Percentiles rank a stretch among this genome's conserved stretches.
Conservation (phyloP, 2,888 invertebrate genomes). For the Pharmacophagus antenor region DNA sequence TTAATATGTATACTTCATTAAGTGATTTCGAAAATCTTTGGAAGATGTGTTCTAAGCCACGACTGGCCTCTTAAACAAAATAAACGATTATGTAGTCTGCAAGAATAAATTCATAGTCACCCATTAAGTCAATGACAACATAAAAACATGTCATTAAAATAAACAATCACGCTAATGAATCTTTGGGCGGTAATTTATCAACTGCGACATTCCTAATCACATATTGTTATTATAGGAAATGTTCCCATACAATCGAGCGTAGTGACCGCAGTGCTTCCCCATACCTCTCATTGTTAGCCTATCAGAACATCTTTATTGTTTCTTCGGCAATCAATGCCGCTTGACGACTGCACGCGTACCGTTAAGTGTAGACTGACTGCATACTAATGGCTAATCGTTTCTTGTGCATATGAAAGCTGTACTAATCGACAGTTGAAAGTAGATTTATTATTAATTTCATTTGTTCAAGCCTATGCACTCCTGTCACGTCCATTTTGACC, state of each 20-base stretch:
- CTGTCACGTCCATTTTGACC: no score
- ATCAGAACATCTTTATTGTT: constrained; percentile 29
- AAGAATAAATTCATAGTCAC: neutral
- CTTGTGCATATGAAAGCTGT: constrained; percentile 32
- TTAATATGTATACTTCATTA: no score
- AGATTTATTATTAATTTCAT: no score
- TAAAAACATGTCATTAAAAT: constrained; percentile 2
- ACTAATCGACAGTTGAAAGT: constrained; percentile 19
- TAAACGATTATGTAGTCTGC: neutral
- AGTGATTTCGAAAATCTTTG: no score
- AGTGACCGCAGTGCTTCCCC: constrained; percentile 16
- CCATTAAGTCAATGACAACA: neutral
- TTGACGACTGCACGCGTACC: constrained; percentile 42
- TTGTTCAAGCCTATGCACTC: no score
- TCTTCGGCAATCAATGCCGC: constrained; percentile 46
- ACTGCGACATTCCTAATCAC: constrained; percentile 19
- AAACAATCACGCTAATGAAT: constrained; percentile 2
- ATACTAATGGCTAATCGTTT: constrained; percentile 46
- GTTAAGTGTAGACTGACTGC: constrained; percentile 47
- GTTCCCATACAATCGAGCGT: constrained; percentile 23
- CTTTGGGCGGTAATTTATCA: constrained; percentile 1
- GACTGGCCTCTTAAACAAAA: no score
- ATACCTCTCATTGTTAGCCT: constrained; percentile 25
- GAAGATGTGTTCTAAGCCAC: no score
- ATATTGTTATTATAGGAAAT: constrained; percentile 25